Conservation (phyloP, 2,113 vertebrate genomes). For the Bufo gargarizans region DNA sequence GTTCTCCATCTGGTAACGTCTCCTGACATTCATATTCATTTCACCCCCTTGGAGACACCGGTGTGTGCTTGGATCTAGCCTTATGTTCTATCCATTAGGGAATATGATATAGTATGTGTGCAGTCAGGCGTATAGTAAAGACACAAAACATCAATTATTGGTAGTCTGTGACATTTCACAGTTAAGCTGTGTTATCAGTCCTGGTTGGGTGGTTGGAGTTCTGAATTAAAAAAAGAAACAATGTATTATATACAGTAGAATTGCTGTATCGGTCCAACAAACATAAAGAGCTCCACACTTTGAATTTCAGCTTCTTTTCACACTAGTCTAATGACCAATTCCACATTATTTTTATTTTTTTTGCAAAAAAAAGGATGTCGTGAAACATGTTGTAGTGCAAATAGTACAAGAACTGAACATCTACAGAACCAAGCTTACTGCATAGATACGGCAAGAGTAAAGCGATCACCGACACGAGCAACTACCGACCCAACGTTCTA, state of each 20-base stretch:
- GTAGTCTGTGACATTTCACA: constrained; percentile 35
- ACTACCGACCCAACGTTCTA: no score
- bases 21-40: constrained; percentile 46
- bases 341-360: no score
- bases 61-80: constrained; percentile 36
- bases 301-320: background rate
- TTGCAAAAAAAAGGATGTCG: no score
- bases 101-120: constrained; percentile 47
- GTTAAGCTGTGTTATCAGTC: constrained; percentile 27
- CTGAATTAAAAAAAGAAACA: background rate
- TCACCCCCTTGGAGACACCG: constrained; percentile 39
- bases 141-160: constrained; percentile 29
- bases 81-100: constrained; percentile 45
- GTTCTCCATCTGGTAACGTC: constrained; percentile 33
- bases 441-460: no score
- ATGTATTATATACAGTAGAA: background rate
- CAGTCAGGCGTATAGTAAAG: constrained; percentile 25
- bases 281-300: background rate
- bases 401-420: no score
- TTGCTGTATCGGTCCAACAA: background rate
- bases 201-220: background rate
- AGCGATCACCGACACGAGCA: no score
- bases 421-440: no score
- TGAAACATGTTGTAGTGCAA: no score
- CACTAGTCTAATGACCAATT: background rate